Conservation (phyloP, 2,888 invertebrate genomes). For the Rutpela maculata region DNA sequence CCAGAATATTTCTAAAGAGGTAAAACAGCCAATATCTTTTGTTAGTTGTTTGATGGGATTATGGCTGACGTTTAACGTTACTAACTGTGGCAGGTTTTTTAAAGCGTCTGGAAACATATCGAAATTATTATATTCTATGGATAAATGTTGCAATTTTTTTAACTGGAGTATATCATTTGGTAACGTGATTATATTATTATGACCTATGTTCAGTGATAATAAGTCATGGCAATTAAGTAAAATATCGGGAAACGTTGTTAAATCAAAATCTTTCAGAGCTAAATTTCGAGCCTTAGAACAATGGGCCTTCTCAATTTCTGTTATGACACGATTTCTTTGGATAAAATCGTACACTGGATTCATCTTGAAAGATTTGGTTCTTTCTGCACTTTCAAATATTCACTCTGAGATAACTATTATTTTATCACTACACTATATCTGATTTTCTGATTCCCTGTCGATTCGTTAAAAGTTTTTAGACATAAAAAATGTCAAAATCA, state of each 20-base stretch:
- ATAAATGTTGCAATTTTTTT: slow-evolving; percentile 78
- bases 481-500: not conserved
- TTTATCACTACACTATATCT: not conserved
- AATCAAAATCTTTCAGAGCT: slow-evolving; percentile 80
- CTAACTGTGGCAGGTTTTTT: slow-evolving; percentile 77
- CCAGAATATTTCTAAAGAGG: slow-evolving; percentile 81
- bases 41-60: slow-evolving; percentile 79
- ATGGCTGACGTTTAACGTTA: slow-evolving; percentile 81
- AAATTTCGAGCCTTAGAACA: slow-evolving; percentile 78
- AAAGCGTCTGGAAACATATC: slow-evolving; percentile 78
- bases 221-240: slow-evolving; percentile 78
- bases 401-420: not conserved
- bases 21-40: slow-evolving; percentile 78
- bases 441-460: not conserved
- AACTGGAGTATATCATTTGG: slow-evolving; percentile 76
- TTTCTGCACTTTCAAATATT: not conserved
- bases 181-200: slow-evolving; percentile 78
- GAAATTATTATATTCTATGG: slow-evolving; percentile 81
- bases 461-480: not conserved
- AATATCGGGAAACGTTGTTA: slow-evolving; percentile 77
- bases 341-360: slow-evolving; percentile 82
- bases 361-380: slow-evolving; percentile 70
- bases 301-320: slow-evolving; percentile 81
- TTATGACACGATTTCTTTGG: slow-evolving; percentile 81
- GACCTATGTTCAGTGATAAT: slow-evolving; percentile 79